Percentiles rank a stretch among this genome's conserved stretches.
Evolutionary conservation across 2,797 vertebrate genomes (phyloP).

Genomic region (Chelmon rostratus): DNA sequence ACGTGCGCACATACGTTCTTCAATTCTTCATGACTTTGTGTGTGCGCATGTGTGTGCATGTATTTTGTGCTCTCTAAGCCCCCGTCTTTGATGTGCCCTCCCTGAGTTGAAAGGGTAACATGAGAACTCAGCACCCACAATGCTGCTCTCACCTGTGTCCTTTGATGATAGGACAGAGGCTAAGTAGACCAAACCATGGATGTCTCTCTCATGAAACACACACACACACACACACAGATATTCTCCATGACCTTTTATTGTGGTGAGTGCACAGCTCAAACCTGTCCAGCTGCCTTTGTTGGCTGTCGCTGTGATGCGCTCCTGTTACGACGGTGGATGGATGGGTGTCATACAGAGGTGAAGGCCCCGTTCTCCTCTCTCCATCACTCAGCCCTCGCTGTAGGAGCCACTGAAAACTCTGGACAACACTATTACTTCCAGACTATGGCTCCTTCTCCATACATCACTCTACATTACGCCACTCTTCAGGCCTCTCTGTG

Average conservation of each 20-base stretch:
- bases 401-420: conserved; percentile 66
- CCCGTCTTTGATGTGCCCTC: conserved; percentile 85
- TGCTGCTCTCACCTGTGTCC: conserved; percentile 88
- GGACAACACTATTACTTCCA: conserved; percentile 51
- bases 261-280: conserved; percentile 80
- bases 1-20: conserved; percentile 48
- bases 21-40: conserved; percentile 72
- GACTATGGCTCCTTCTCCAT: conserved; percentile 16
- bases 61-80: conserved; percentile 76
- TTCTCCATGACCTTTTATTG: conserved; percentile 78
- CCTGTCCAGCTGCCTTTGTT: conserved; percentile 81
- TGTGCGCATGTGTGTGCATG: conserved; percentile 43
- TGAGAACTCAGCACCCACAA: conserved; percentile 85
- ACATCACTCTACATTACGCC: not conserved
- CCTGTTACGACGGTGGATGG: conserved; percentile 82
- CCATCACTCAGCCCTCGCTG: conserved; percentile 61
- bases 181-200: conserved; percentile 84
- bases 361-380: conserved; percentile 60
- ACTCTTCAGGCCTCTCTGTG: conserved; percentile 18
- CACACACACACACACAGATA: conserved; percentile 69
- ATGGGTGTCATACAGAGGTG: conserved; percentile 82
- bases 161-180: conserved; percentile 88
- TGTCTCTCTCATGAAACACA: conserved; percentile 79
- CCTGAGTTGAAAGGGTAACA: conserved; percentile 88
- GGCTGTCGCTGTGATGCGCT: conserved; percentile 76